These are phyloP conservation scores for Melanotaenia pygmaea DNA, from an alignment of 2,797 vertebrate genomes.

Conservation along the genomic window DNA sequence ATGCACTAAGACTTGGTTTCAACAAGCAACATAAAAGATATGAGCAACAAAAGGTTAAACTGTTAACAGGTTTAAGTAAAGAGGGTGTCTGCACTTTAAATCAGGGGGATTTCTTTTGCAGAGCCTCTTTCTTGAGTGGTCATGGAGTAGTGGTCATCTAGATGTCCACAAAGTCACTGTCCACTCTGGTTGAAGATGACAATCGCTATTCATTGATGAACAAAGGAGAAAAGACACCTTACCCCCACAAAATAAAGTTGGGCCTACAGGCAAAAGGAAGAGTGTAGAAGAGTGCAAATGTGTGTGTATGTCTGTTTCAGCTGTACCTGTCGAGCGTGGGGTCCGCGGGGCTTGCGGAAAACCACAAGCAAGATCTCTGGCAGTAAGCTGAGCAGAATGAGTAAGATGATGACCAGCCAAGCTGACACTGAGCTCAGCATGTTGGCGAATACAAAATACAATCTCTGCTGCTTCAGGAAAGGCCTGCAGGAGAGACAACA, in stretches of 20 bases:
- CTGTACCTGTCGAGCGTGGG: conserved; percentile 87
- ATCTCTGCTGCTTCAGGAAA: conserved; percentile 94
- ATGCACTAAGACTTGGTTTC: background rate
- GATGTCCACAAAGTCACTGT: background rate
- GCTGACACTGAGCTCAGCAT: conserved; percentile 93
- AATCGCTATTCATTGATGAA: background rate
- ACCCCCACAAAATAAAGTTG: background rate
- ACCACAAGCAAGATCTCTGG: conserved; percentile 92
- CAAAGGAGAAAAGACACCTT: background rate
- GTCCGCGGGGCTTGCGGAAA: conserved; percentile 87
- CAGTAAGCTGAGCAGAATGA: conserved; percentile 94
- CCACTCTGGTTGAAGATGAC: background rate
- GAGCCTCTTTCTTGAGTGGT: background rate
- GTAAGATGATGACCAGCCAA: conserved; percentile 95
- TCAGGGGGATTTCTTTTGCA: background rate
- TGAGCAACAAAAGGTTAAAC: conserved; percentile 15
- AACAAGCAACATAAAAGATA: background rate
- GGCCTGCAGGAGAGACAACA: conserved; percentile 85
- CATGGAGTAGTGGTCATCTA: background rate
- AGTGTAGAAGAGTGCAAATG: background rate
- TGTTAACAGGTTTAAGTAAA: background rate
- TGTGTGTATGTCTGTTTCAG: conserved; percentile 7
- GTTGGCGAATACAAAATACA: conserved; percentile 98
- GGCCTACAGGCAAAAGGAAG: background rate
- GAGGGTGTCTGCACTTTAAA: background rate